Conservation (phyloP, 2,797 vertebrate genomes). For the Pipistrellus pipistrellus region DNA sequence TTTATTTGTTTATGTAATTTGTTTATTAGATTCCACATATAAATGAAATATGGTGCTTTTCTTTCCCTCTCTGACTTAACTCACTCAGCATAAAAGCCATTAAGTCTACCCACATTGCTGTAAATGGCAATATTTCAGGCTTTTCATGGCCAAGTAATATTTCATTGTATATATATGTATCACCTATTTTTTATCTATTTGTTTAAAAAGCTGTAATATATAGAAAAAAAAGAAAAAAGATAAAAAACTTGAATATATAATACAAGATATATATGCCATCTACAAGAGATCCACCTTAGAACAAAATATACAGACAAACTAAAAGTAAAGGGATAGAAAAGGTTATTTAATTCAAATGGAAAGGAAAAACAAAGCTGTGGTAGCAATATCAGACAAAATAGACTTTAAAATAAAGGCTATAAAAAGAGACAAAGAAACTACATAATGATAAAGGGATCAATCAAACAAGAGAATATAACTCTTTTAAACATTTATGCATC, state of each 20-base stretch:
- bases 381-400: background rate
- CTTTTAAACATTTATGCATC: background rate
- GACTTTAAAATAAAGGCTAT: background rate
- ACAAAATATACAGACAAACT: background rate
- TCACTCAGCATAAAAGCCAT: background rate
- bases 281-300: background rate
- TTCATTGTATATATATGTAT: background rate
- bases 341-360: background rate
- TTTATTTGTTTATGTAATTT: background rate
- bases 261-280: background rate
- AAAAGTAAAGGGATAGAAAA: background rate
- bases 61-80: background rate
- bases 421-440: background rate
- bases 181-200: background rate
- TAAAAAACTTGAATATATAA: background rate
- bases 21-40: background rate
- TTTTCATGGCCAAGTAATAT: background rate
- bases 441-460: background rate
- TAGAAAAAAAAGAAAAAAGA: background rate
- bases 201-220: background rate
- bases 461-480: background rate
- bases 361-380: background rate
- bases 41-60: background rate
- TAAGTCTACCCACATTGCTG: background rate
- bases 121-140: background rate